Percentiles rank a stretch among this genome's conserved stretches.
phyloP scores from a whole-genome alignment of 2,888 invertebrate species.

The Eupithecia tripunctaria region DNA sequence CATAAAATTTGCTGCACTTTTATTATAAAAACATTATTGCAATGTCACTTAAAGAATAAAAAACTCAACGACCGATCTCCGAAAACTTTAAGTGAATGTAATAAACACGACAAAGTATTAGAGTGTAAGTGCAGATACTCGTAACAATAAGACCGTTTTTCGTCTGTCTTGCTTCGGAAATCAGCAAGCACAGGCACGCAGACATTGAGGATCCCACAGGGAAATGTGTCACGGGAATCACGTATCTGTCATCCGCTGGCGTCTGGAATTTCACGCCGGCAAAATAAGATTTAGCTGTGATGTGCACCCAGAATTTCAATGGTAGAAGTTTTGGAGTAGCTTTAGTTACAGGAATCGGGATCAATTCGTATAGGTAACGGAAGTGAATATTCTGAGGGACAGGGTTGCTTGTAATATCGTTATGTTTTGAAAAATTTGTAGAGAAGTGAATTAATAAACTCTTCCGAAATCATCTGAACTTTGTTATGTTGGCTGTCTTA shows the following conservation, averaged over 20 bases:
- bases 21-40: too few species aligned
- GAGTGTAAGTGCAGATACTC: not conserved
- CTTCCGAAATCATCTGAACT: too few species aligned
- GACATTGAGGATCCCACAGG: slow-evolving; percentile 35
- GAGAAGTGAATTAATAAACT: too few species aligned
- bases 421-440: too few species aligned
- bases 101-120: not conserved
- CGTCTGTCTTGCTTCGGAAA: not conserved
- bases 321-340: slow-evolving; percentile 13
- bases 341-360: slow-evolving; percentile 3
- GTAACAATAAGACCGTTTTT: not conserved
- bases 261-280: slow-evolving; percentile 34
- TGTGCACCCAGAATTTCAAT: slow-evolving; percentile 34
- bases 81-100: not conserved
- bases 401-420: not conserved
- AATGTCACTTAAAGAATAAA: not conserved
- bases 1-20: too few species aligned
- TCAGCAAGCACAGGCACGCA: slow-evolving; percentile 18
- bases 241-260: slow-evolving; percentile 40
- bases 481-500: too few species aligned
- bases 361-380: not conserved
- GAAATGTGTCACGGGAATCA: slow-evolving; percentile 42
- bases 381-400: not conserved
- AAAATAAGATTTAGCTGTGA: slow-evolving; percentile 36
- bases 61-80: not conserved